phyloP scores from a whole-genome alignment of 2,797 vertebrate genomes.

The Phoeniculus purpureus region DNA sequence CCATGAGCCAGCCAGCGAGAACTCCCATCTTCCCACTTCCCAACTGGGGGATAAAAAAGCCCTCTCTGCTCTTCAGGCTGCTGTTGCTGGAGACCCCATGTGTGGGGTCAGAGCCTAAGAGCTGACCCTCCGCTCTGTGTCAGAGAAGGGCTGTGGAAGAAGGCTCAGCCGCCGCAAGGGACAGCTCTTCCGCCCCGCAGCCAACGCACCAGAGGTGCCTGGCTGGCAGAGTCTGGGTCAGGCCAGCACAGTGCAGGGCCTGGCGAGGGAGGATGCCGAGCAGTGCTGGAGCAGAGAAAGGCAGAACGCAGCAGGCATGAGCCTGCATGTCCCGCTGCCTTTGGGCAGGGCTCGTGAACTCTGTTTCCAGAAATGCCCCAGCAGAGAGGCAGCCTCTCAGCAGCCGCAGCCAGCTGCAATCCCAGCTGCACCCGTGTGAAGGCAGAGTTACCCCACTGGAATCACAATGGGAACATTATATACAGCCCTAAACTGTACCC shows the following conservation, averaged over 20 bases:
- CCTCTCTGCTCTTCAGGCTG: background rate
- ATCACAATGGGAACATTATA: background rate
- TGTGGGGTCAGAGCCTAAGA: background rate
- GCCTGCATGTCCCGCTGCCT: background rate
- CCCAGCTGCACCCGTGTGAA: conserved; percentile 48
- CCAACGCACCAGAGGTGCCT: background rate
- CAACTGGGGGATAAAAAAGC: background rate
- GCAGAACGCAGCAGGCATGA: background rate
- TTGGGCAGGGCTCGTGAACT: background rate
- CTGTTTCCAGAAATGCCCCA: background rate
- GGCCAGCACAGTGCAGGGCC: fast-evolving
- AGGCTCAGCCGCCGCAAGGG: background rate
- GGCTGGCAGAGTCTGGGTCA: background rate
- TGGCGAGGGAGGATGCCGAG: background rate
- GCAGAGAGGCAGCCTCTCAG: background rate
- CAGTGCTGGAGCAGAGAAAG: background rate
- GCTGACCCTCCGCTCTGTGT: background rate
- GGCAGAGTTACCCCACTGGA: conserved; percentile 37
- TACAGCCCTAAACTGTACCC: background rate
- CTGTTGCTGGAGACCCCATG: background rate
- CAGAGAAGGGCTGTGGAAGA: background rate
- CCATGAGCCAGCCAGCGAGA: background rate
- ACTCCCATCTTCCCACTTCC: background rate
- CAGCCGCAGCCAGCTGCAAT: conserved; percentile 35
- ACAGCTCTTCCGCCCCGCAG: background rate